Conservation (phyloP, 2,113 vertebrate species). For the Junco hyemalis region DNA sequence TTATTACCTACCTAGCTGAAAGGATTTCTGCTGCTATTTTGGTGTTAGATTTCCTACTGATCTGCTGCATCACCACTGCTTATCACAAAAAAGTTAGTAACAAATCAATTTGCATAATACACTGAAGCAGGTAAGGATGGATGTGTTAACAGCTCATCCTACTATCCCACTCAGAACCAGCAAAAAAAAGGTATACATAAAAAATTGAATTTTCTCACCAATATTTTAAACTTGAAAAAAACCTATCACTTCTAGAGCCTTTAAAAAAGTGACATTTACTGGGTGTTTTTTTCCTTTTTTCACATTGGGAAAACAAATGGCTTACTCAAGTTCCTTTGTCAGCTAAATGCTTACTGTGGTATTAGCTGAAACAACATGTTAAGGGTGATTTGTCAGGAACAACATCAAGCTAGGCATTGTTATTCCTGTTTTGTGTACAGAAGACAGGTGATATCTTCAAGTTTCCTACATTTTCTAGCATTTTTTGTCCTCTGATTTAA, state of each 20-base stretch:
- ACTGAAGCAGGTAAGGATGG: neutral
- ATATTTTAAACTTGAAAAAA: neutral
- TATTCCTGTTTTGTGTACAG: neutral
- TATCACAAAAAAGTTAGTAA: neutral
- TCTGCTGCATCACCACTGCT: neutral
- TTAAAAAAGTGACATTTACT: neutral
- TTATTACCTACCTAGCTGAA: neutral
- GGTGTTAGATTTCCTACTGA: neutral
- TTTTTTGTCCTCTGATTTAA: neutral
- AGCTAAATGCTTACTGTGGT: neutral
- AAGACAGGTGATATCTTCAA: neutral
- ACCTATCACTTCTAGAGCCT: neutral
- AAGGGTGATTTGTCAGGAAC: neutral
- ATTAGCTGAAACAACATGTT: neutral
- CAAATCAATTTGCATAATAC: neutral
- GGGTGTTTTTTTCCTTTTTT: fast-evolving
- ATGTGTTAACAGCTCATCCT: neutral
- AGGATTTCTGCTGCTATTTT: neutral
- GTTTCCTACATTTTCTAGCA: neutral
- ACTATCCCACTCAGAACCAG: neutral
- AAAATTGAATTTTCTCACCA: neutral
- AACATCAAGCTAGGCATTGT: neutral
- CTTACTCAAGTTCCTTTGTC: neutral
- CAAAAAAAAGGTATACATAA: neutral
- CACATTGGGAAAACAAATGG: neutral